Evolutionary conservation across 2,888 invertebrate genomes (phyloP).

Genomic region (Rhamnusium bicolor): DNA sequence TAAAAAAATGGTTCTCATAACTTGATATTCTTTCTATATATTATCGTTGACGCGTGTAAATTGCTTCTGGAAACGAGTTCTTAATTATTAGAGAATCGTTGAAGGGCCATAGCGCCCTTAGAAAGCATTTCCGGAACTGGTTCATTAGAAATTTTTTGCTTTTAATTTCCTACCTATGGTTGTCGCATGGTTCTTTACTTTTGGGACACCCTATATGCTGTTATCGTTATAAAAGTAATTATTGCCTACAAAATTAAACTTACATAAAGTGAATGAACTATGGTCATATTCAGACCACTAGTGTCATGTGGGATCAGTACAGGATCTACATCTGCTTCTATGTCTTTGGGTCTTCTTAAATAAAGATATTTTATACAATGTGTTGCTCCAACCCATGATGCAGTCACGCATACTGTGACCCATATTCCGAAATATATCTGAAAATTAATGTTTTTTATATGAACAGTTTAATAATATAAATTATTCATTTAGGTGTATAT

Average conservation of each 20-base stretch:
- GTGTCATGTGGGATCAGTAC: slow-evolving; percentile 66
- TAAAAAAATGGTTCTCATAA: too few species aligned
- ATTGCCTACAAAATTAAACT: slow-evolving; percentile 49
- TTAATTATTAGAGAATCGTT: too few species aligned
- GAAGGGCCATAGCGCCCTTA: too few species aligned
- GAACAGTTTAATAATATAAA: background rate
- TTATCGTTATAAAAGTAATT: too few species aligned
- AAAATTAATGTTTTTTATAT: slow-evolving; percentile 58
- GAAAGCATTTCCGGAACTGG: too few species aligned
- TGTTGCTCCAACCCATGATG: slow-evolving; percentile 94
- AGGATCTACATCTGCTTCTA: slow-evolving; percentile 68
- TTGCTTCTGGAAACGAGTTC: too few species aligned
- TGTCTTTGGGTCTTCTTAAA: slow-evolving; percentile 73
- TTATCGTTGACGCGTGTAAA: too few species aligned
- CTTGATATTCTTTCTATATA: too few species aligned
- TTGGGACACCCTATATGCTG: too few species aligned
- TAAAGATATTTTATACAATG: slow-evolving; percentile 92
- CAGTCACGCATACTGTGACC: slow-evolving; percentile 89
- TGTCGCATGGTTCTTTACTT: too few species aligned
- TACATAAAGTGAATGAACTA: slow-evolving; percentile 70
- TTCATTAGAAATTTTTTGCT: too few species aligned
- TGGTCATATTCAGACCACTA: slow-evolving; percentile 67
- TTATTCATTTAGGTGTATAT: background rate
- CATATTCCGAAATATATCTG: slow-evolving; percentile 92
- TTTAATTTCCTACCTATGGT: too few species aligned